Evolutionary conservation across 2,797 vertebrate genomes (phyloP), one percentile per base, ranked within the genome.

Genomic region (Poeciliopsis infans): DNA sequence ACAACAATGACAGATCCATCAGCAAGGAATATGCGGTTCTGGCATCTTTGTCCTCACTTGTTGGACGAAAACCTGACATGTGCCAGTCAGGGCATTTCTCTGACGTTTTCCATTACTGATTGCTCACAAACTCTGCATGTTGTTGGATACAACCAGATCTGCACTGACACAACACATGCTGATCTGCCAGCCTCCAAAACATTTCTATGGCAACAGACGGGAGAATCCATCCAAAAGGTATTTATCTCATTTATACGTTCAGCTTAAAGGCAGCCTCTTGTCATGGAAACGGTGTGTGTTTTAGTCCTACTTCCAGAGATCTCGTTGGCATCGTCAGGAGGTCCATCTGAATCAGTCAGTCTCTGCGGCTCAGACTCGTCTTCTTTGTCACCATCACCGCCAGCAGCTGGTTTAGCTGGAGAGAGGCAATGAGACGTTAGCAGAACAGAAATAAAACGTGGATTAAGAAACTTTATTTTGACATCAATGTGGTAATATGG

Each of bases 291-390:
- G 23, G 78, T 70, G 64, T 73, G 31, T 80, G 84, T 2, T 15
- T 83, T 79, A 77, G 66, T 89, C 92, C 86, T 95, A 96, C 95
- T 95, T 96, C 87, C 94, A 76, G 88, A 94, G 80, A 96, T 95
- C 91, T 95, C 93, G 45, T 95, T 95, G 92, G 86, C 90, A 25
- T 93, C 93, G 57, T 95, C 95, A n/a, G 89, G 86, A 64, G 91
- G 83, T 59, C 36, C 77, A 31, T 78, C 76, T 43, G 81, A 80
- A 55, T 94, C 94, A 68, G 92, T 88, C 82, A 86, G 89, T 75
- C 59, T 94, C 74, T 93, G 93, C 25, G 93, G 87, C 81, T 94
- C 88, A 15, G 82, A 84, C 64, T 74, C 84, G 73, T 92, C 94
- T 76, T 77, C 75, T 28, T 79, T 82, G 3, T 89, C 88, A 87